Evolutionary conservation across 2,888 invertebrate genomes (phyloP), one percentile per base, ranked within the genome.

Genomic region (Hydrotaea diabolus): DNA sequence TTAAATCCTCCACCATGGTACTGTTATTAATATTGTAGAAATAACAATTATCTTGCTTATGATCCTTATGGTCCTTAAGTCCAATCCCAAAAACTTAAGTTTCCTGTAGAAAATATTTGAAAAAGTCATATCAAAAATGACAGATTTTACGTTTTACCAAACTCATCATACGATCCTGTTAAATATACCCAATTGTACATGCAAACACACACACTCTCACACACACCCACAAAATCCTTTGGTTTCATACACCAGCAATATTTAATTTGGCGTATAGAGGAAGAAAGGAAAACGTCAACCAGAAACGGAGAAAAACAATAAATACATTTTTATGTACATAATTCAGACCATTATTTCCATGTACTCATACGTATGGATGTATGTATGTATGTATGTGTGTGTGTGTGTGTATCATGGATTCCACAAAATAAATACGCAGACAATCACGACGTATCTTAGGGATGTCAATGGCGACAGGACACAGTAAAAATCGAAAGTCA

Each of bases 361-460:
- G 19, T 43, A 39, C 43, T 43, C 55, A 13, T 21, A 21, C 31
- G 31, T 31, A n/a, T n/a, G n/a, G n/a, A n/a, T n/a, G n/a, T n/a
- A n/a, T n/a, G n/a, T n/a, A n/a, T n/a, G n/a, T n/a, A n/a, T n/a
- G n/a, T n/a, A n/a, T n/a, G n/a, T n/a, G n/a, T n/a, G n/a, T n/a
- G n/a, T n/a, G 2, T 43, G 17, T 66, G 43, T 43, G 36, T 66
- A 66, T 66, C 19, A 17, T 9, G 66, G 39, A 15, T 9, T 39
- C 43, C 43, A 66, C 43, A 66, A 21, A 39, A 17, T 66, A 66
- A 66, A 66, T 31, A 66, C 66, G 11, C 39, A 1, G 15, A 17
- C 64, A 64, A 21, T 31, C 43, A 36, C 49, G 13, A 49, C 49
- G 15, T n/a, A 7, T n/a, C 15, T n/a, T 39, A 39, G 39, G 9